Base-by-base conservation (phyloP, 2,888 invertebrate genomes). In the Latheticus oryzae region DNA sequence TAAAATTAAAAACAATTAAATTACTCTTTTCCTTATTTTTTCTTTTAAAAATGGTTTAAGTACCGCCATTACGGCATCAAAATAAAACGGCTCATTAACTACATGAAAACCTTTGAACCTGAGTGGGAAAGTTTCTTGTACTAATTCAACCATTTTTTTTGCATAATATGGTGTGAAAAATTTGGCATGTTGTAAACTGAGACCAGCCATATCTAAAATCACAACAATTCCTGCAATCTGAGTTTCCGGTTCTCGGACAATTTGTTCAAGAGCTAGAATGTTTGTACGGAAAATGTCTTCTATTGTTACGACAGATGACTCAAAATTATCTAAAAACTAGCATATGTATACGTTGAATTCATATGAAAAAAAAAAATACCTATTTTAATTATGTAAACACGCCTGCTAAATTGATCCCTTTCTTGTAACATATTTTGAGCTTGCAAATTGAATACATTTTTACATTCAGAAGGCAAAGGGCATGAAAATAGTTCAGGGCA, bases 1-100 rank as follows among this genome's bases (percentile, higher is more conserved):
- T n/a, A n/a, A n/a, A n/a, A n/a, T n/a, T n/a, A n/a, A n/a, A n/a
- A n/a, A n/a, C n/a, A n/a, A n/a, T n/a, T n/a, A n/a, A 32, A 17
- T 83, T 76, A 90, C 90, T 79, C 90, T 84, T 70, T 82, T 87
- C 76, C 86, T 87, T 17, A 93, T 83, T 76, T 93, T 93, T 67
- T 91, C 90, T 66, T 85, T 84, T 63, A 92, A 84, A 73, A 93
- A 89, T 3, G 91, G 92, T 78, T 91, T 92, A 79, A 93, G 89
- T 78, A 93, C 86, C 58, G 86, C 81, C 90, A 78, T 76, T 8
- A 78, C 70, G 7, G 78, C 78, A 45, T 78, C 78, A 48, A 81
- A 80, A 65, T 80, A 81, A 61, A 79, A 80, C 3, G 81, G 80
- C 63, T 81, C 80, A 60, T 81, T 80, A 16, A 81, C 73, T 13